These are phyloP conservation scores for Platycercus adscitus DNA, from an alignment of 2,113 vertebrate genomes.

Conservation along the genomic window DNA sequence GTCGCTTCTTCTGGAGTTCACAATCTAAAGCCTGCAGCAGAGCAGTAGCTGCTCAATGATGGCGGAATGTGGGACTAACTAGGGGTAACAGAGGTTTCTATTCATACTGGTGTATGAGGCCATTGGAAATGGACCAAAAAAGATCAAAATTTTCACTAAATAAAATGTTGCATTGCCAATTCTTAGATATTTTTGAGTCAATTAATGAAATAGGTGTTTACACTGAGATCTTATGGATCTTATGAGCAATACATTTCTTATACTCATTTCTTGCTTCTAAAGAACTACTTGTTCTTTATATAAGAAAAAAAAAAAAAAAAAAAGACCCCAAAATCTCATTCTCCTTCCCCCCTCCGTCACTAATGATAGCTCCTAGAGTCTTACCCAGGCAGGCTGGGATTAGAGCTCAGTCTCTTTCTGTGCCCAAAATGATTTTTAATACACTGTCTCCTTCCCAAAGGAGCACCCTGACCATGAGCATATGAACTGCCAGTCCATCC, in stretches of 20 bases:
- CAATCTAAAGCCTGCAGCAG: background rate
- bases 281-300: background rate
- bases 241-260: background rate
- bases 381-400: background rate
- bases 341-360: background rate
- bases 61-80: background rate
- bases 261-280: background rate
- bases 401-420: background rate
- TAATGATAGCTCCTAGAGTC: background rate
- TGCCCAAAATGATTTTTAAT: background rate
- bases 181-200: background rate
- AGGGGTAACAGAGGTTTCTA: background rate
- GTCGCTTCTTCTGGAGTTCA: background rate
- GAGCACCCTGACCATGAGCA: background rate
- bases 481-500: fast-evolving
- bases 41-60: background rate
- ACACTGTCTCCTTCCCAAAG: background rate
- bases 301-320: background rate
- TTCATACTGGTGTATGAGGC: background rate
- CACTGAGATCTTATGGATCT: background rate
- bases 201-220: background rate
- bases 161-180: background rate
- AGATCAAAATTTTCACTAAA: background rate
- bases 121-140: background rate
- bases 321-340: fast-evolving